Base-by-base conservation (phyloP, 1,140 invertebrate species). In the Anastrepha ludens region DNA sequence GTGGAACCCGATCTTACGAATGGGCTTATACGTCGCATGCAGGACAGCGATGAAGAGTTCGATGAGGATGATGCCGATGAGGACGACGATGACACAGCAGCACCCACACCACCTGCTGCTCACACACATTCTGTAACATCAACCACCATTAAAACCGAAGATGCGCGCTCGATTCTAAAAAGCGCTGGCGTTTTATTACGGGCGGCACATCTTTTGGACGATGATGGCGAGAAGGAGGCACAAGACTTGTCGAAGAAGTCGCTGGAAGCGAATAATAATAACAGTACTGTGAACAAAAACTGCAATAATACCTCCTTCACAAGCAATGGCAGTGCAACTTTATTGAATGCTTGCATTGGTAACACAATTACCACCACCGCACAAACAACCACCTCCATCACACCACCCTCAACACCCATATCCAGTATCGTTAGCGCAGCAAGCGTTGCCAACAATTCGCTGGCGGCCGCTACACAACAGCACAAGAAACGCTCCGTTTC, bases 1-100 rank as follows among this genome's bases (percentile, higher is more conserved):
- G 92, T 93, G 15, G 92, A 93, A 29, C 92, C 92, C 11, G 92
- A 93, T 74, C 88, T 93, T 1, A 93, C 92, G 8, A 93, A 93
- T 59, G 92, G 92, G 0, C 87, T 93, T 0, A 93, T 93, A 87
- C 92, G 92, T 47, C 90, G 91, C 5, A 88, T 92, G 81, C 91
- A 92, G 70, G 92, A 93, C 89, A 92, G 91, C 86, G 92, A 93
- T 60, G 92, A 93, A 86, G 91, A 92, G 44, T 92, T 89, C 65
- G 92, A 93, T 87, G 92, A 93, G 87, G 92, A 93, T 74, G 92
- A 92, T 17, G 89, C 90, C 5, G 90, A 90, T 39, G 91, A 91
- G 3, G 88, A 89, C 1, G 91, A 90, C 9, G 91, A 89, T 15
- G 91, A 90, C 1, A 47, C 62, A 9, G 60, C 85, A 17, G 55